These are phyloP conservation scores for Miichthys miiuy DNA, from an alignment of 2,797 vertebrate species.

Conservation along the genomic window DNA sequence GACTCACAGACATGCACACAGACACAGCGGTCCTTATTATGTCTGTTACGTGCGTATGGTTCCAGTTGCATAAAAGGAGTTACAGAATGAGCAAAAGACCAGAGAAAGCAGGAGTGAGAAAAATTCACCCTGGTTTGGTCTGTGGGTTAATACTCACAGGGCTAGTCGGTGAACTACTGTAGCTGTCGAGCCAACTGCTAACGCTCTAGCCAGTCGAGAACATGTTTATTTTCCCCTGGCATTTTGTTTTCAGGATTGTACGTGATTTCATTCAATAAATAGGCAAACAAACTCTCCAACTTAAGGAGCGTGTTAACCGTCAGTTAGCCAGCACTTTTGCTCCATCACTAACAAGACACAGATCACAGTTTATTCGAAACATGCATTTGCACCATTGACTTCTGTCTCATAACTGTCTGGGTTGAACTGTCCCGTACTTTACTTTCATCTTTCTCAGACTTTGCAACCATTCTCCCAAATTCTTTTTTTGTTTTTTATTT, in stretches of 20 bases:
- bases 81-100: constrained; percentile 20
- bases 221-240: background rate
- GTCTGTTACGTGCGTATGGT: constrained; percentile 18
- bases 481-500: too few species aligned
- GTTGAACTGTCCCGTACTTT: too few species aligned
- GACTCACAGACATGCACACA: constrained; percentile 17
- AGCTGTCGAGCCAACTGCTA: background rate
- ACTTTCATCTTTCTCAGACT: too few species aligned
- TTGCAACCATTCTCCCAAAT: too few species aligned
- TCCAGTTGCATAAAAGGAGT: constrained; percentile 36
- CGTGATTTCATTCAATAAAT: background rate
- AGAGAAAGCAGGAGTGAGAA: too few species aligned
- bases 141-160: background rate
- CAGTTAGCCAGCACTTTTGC: background rate
- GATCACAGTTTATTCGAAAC: constrained; percentile 4
- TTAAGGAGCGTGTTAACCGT: background rate
- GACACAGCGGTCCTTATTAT: background rate
- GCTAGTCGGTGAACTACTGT: background rate
- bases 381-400: background rate
- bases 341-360: background rate
- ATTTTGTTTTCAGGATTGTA: background rate
- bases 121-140: too few species aligned
- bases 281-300: background rate
- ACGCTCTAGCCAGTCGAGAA: background rate
- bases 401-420: constrained; percentile 1